Evolutionary conservation across 1,140 invertebrate species (phyloP).

Genomic region (Luehdorfia chinensis): DNA sequence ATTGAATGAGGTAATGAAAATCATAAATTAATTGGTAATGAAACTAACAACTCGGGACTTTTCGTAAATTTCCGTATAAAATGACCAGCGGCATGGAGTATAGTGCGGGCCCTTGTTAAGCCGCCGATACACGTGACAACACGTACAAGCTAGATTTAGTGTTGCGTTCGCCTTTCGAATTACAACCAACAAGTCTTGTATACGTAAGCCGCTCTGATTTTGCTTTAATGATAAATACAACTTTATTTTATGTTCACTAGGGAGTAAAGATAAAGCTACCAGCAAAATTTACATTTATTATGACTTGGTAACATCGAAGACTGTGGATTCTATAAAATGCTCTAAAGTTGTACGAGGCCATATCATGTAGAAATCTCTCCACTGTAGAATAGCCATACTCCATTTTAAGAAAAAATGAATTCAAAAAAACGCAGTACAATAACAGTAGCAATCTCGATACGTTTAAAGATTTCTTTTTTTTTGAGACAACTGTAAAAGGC

Average conservation of each 20-base stretch:
- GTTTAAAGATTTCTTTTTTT: background rate
- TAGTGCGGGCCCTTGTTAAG: conserved; percentile 15
- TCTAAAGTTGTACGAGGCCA: too few species aligned
- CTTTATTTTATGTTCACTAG: conserved; percentile 13
- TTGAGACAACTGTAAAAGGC: background rate
- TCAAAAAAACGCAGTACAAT: too few species aligned
- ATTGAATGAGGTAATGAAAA: conserved; percentile 3
- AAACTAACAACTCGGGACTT: conserved; percentile 8
- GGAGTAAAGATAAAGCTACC: conserved; percentile 4
- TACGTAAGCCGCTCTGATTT: conserved; percentile 10
- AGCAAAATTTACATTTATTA: conserved; percentile 15
- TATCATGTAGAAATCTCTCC: too few species aligned
- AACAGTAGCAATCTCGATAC: background rate
- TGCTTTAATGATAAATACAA: conserved; percentile 7
- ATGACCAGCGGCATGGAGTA: conserved; percentile 7
- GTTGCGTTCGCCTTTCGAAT: conserved; percentile 16
- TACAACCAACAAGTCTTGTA: conserved; percentile 11
- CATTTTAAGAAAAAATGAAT: background rate
- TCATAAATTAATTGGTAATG: conserved; percentile 3
- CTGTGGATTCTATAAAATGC: too few species aligned
- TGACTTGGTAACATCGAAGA: conserved; percentile 4
- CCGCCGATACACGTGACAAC: conserved; percentile 5
- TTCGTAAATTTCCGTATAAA: conserved; percentile 2
- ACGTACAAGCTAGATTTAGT: conserved; percentile 14
- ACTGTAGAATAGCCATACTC: background rate